Conservation (phyloP, 2,113 vertebrate genomes). For the Carassius auratus region DNA sequence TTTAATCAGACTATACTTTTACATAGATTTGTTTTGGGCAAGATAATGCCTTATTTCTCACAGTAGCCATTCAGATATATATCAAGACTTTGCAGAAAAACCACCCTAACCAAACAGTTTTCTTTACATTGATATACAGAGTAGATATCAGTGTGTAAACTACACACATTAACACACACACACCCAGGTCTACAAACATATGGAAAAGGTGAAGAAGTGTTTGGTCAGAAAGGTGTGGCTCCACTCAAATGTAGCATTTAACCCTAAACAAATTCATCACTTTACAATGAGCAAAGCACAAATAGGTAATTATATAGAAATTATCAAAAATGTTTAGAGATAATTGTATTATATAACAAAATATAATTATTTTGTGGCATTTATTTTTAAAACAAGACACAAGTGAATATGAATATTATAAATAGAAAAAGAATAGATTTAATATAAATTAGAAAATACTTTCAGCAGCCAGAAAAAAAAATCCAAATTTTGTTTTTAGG, state of each 20-base stretch:
- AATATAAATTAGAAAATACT: no score
- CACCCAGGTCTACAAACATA: constrained; percentile 42
- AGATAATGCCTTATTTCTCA: background rate
- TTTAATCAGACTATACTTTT: background rate
- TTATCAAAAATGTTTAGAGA: background rate
- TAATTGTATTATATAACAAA: background rate
- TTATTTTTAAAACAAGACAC: background rate
- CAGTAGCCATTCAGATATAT: background rate
- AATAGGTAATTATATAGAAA: background rate
- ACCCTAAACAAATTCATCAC: background rate
- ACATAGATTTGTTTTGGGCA: background rate
- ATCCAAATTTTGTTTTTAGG: no score
- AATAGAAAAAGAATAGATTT: no score
- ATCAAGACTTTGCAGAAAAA: constrained; percentile 19
- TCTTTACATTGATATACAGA: constrained; percentile 1
- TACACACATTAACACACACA: background rate
- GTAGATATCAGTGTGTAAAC: background rate
- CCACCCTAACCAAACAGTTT: constrained; percentile 55
- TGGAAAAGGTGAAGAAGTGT: constrained; percentile 46
- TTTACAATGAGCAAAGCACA: background rate
- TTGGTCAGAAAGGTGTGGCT: constrained; percentile 67
- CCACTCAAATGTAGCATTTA: constrained; percentile 57
- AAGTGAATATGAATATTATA: no score
- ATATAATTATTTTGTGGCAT: background rate
- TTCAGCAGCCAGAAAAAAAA: no score